A percentile compares a stretch with the other conserved stretches of the same genome.
Evolutionary conservation across 2,113 vertebrate species (phyloP).

Genomic region (Leucosticte australis): DNA sequence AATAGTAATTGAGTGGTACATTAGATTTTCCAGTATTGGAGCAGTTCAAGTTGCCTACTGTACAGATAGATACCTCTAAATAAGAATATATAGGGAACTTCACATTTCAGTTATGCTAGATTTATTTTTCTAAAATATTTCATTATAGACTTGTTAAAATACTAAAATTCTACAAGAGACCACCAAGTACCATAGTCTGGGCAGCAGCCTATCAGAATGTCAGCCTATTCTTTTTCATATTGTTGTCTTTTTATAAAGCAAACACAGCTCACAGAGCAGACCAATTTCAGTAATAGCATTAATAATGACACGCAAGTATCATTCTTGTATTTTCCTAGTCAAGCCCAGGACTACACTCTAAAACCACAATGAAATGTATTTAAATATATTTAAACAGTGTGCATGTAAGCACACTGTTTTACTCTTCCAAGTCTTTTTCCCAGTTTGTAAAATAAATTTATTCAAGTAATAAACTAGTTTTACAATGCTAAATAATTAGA

Average conservation of each 20-base stretch:
- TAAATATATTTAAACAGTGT: not conserved
- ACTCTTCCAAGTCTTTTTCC: not conserved
- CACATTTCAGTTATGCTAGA: constrained; percentile 65
- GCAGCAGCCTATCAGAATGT: not conserved
- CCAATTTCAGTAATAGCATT: not conserved
- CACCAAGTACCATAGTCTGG: not conserved
- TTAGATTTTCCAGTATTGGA: constrained; percentile 72
- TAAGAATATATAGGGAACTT: constrained; percentile 71
- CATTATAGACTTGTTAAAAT: constrained; percentile 60
- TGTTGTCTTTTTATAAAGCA: not conserved
- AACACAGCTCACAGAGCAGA: not conserved
- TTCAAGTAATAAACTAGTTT: not conserved
- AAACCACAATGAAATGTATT: not conserved
- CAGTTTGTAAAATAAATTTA: not conserved
- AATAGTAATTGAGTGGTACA: constrained; percentile 78
- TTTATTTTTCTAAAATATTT: constrained; percentile 71
- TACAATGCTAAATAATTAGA: not conserved
- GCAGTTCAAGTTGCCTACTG: constrained; percentile 65
- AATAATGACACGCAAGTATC: not conserved
- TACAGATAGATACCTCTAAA: constrained; percentile 63
- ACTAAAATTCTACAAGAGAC: constrained; percentile 40
- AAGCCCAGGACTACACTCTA: not conserved
- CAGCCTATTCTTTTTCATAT: not conserved
- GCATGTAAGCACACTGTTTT: not conserved
- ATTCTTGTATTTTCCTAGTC: not conserved